Evolutionary conservation across 2,113 vertebrate genomes (phyloP).

Genomic region (Kryptolebias marmoratus): DNA sequence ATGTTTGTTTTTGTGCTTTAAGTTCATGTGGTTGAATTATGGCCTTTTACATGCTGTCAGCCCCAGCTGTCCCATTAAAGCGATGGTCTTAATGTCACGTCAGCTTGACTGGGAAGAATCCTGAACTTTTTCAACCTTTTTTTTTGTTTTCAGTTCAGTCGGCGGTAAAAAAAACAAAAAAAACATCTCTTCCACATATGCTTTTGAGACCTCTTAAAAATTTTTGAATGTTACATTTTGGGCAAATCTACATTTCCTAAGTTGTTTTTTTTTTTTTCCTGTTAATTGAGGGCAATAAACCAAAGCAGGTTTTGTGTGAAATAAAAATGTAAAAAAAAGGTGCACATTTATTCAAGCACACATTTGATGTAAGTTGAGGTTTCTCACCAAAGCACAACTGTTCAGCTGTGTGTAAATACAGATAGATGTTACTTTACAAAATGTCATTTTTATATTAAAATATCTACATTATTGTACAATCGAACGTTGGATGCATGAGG

Average conservation of each 20-base stretch:
- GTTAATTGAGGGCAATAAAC: neutral
- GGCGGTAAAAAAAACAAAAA: no score
- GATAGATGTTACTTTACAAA: neutral
- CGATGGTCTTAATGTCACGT: conserved; percentile 66
- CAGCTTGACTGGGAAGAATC: conserved; percentile 2
- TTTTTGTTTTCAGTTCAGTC: neutral
- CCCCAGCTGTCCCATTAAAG: conserved; percentile 79
- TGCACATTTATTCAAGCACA: neutral
- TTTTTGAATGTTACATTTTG: neutral
- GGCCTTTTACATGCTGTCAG: conserved; percentile 78
- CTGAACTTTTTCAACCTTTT: neutral
- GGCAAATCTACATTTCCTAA: neutral
- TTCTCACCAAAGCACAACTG: no score
- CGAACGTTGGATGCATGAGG: no score
- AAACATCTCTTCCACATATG: neutral
- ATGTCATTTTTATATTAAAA: neutral
- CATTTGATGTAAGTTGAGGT: neutral
- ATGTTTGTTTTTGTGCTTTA: conserved; percentile 70
- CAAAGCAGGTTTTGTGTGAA: neutral
- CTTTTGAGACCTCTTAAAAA: no score
- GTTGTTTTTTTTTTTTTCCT: neutral
- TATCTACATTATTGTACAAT: no score
- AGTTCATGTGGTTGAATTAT: conserved; percentile 72
- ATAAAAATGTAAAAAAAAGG: neutral
- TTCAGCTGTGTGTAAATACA: no score